Base-by-base conservation (phyloP, 2,888 invertebrate species). In the Scaptomyza parva region DNA sequence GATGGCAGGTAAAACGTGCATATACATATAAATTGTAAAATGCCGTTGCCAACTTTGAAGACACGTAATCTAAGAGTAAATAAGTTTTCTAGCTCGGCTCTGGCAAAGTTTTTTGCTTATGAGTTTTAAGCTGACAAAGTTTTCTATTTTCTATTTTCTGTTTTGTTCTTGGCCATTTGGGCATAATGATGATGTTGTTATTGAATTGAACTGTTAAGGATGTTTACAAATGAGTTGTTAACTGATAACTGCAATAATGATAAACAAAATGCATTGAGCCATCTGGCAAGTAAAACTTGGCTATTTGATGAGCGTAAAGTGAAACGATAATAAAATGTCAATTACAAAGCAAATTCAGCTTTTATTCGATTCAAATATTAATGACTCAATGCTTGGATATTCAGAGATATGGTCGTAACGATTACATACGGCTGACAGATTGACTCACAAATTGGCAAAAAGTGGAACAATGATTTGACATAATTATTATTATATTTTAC, bases 21-120 rank as follows among this genome's bases (percentile, higher is more conserved):
- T 86, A 83, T 83, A 86, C 86, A 88, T 83, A 86, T 88, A 88
- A 88, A 88, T 80, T 86, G 65, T 84, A 78, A 81, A 83, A 80
- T 88, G 75, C 65, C 71, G 75, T 59, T 83, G 67, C 54, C 53
- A 76, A 86, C 65, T 78, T 76, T 64, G 66, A 61, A 54, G 76
- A 84, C 87, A 85, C 85, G 86, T 84, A 86, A 82, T 74, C 85
- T 78, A 71, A 65, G 76, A 78, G 78, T 76, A 78, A 88, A 82
- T 82, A 86, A 85, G 64, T 84, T 75, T 72, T 64, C 39, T 65
- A 52, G 44, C 57, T 69, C 45, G 47, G 62, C 67, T 30, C 30
- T 14, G 14, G 37, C 41, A 70, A 81, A 85, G 68, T 81, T 85
- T 85, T 84, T 55, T 51, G 55, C 74, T 76, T 71, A 77, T 63